Evolutionary conservation across 1,140 invertebrate species (phyloP).

Genomic region (Zaprionus capensis): DNA sequence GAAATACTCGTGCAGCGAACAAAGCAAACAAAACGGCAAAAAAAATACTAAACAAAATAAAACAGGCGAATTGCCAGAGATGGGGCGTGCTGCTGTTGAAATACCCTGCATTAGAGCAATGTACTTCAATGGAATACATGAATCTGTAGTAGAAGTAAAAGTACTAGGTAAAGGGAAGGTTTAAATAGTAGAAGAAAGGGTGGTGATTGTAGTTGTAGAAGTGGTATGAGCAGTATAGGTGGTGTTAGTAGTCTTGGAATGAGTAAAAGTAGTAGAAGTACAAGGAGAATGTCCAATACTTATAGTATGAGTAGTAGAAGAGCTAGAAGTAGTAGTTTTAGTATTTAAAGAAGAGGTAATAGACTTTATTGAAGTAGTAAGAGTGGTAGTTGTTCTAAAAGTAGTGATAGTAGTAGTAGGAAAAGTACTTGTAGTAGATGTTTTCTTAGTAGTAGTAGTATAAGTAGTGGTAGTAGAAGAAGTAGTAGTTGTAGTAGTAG

Average conservation of each 20-base stretch:
- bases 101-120: constrained; percentile 7
- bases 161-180: background rate
- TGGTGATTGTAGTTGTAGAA: background rate
- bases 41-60: constrained; percentile 15
- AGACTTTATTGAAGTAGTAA: no score
- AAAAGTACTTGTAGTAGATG: background rate
- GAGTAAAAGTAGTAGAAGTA: background rate
- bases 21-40: constrained; percentile 77
- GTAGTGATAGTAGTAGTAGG: no score
- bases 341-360: background rate
- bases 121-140: background rate
- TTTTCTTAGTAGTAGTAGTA: background rate
- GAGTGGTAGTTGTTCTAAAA: background rate
- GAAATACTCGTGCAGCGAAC: constrained; percentile 63
- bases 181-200: background rate
- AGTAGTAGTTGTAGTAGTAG: background rate
- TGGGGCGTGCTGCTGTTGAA: background rate
- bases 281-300: background rate
- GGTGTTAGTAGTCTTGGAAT: background rate
- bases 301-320: background rate
- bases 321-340: background rate
- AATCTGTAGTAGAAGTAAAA: background rate
- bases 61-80: constrained; percentile 16
- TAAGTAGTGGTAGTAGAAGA: background rate
- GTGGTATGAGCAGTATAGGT: no score